Evolutionary conservation across 2,888 invertebrate genomes (phyloP), one percentile per base, ranked within the genome.

Genomic region (Caenorhabditis sp.): DNA sequence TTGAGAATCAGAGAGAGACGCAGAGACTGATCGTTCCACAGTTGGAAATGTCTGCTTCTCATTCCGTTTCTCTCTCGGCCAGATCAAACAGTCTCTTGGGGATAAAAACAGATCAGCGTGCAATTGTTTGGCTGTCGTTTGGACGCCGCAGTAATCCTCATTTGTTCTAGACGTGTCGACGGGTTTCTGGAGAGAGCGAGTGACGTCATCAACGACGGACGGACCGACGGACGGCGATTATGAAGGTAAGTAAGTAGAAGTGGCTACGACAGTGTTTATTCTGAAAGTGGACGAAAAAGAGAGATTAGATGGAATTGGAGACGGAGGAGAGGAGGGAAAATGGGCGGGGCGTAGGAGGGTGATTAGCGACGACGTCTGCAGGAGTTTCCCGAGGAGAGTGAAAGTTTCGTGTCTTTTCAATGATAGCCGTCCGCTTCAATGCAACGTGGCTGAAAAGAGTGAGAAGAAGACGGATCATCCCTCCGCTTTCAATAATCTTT

Each of bases 231-330:
- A 32, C 27, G 46, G 26, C 48, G 43, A 59, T 68, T 35, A 68
- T 68, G 68, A 58, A 68, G 68, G 68, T 68, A 59, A 68, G 68
- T 39, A 37, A 15, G 41, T 41, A 24, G 5, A 39, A 30, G 27
- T 24, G 17, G 32, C 22, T 30, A 22, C 30, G 41, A 13, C 35
- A 35, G 11, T 35, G 9, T 7, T 32, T 45, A 35, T 46, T 46
- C 43, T 45, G 45, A 63, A 43, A 27, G 20, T 26, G 11, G 43
- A 26, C 22, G 24, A 13, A 17, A 17, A 30, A 37, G 41, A 24
- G 8, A 43, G 35, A 48, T 63, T 41, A 41, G 37, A 37, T 15
- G 17, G 22, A 11, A n/a, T n/a, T n/a, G n/a, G n/a, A 52, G 58
- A 68, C 66, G 50, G 13, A 56, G 50, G 39, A 20, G 30, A 53